These are phyloP conservation scores for Sapayoa aenigma DNA, from an alignment of 2,113 vertebrate species.

Conservation along the genomic window DNA sequence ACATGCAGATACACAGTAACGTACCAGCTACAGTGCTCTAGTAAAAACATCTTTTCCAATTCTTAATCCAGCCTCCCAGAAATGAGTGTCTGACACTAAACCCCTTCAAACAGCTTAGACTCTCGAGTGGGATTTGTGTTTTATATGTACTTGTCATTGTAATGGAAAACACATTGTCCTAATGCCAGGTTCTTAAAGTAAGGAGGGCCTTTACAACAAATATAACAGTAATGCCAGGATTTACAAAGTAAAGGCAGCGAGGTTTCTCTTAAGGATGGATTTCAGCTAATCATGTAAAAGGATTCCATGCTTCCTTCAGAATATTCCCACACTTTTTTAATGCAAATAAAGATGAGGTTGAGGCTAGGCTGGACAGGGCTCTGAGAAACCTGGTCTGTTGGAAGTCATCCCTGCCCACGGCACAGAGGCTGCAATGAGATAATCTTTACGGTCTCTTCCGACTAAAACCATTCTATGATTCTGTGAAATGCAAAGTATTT, in stretches of 20 bases:
- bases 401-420: neutral
- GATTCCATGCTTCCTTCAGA: neutral
- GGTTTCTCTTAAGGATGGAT: neutral
- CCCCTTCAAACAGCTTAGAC: conserved; percentile 32
- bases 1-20: neutral
- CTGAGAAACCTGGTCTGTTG: neutral
- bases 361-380: neutral
- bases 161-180: conserved; percentile 34
- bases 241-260: neutral
- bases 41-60: neutral
- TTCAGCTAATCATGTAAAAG: conserved; percentile 30
- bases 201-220: neutral
- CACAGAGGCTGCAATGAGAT: neutral
- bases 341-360: neutral
- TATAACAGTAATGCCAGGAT: conserved; percentile 15
- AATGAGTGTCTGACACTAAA: conserved; percentile 53
- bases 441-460: neutral
- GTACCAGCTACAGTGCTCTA: neutral
- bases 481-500: neutral
- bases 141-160: neutral
- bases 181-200: conserved; percentile 9
- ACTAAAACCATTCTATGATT: neutral
- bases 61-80: conserved; percentile 53
- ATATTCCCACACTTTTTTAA: neutral
- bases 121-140: conserved; percentile 54